Base-by-base conservation (phyloP, 2,888 invertebrate species). In the Patella pellucida region DNA sequence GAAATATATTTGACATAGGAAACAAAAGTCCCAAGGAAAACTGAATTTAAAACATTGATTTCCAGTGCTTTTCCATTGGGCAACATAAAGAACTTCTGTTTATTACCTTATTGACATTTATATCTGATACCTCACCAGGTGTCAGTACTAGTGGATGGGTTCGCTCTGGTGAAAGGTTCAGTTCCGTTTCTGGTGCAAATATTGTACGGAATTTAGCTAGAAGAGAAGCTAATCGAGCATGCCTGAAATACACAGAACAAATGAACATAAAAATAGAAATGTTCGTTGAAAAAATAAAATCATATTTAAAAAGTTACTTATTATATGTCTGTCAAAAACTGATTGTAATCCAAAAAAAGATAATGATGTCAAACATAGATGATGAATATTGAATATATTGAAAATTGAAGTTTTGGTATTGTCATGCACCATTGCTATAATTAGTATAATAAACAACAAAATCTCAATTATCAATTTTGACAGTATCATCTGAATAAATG, bases 221-320 rank as follows among this genome's bases (percentile, higher is more conserved):
- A 62, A 91, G 82, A 4, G 90, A 89, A 15, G 85, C 82, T 76
- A 91, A 82, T 62, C 89, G 79, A 1, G 87, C 84, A 84, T 91
- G 89, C 73, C 90, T 89, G 81, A 23, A 78, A 62, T 62, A 62
- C 1, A 62, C 11, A 11, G 31, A 19, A 74, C 16, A 23, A 50
- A 23, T 3, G 56, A 27, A 41, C 7, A 70, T 52, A 14, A 56
- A 7, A 52, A 52, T 15, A 50, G 41, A 31, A n/a, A 54, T 27
- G 23, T n/a, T 62, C 50, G 72, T 71, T n/a, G n/a, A 19, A 76
- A 31, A 56, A n/a, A n/a, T 69, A 14, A 14, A 69, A 41, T 69
- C 14, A 31, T 69, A 23, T n/a, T n/a, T n/a, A n/a, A n/a, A n/a
- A n/a, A n/a, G 50, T n/a, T 11, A 23, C 41, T 14, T 31, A 68